Base-by-base conservation (phyloP, 2,888 invertebrate species). In the Mesorhabditis sp. region DNA sequence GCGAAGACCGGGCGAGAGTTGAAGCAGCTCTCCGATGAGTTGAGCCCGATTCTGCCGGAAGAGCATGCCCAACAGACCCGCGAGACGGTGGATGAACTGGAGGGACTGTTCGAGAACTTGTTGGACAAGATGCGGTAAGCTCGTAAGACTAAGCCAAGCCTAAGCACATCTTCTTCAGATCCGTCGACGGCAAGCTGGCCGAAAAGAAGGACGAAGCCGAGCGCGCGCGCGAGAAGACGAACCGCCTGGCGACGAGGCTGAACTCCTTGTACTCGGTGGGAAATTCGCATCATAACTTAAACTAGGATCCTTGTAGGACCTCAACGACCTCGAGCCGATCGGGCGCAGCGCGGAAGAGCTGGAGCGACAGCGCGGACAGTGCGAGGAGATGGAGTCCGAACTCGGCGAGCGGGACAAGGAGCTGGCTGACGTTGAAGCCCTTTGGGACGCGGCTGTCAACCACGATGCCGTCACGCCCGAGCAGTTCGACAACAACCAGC, bases 301-400 rank as follows among this genome's bases (percentile, higher is more conserved):
- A 50, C 28, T n/a, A n/a, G n/a, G n/a, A n/a, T n/a, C 44, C 50
- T 43, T 42, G 3, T 50, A 70, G 64, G 77, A 77, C 45, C 69
- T 79, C 43, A 70, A 70, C 4, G 79, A 79, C 45, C 45, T 75
- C n/a, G 79, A 76, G 15, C 71, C 79, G n/a, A 72, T 80, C 28
- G 80, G 75, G 4, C 67, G 80, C 3, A 74, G 79, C 58, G 69
- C 66, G 1, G 71, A 72, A 2, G 87, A 88, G 70, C 85, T 83
- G 67, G 92, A 92, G 72, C 89, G 67, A 13, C 81, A 86, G 45
- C 78, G 83, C 71, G 77, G 74, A 3, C 86, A 87, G 68, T 82
- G 86, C 41, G 79, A 78, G 43, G 73, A 73, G 28, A 62, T 81
- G 50, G 62, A 44, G 45, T 70, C 42, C 10, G 67, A 80, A 13